Percentiles rank a stretch among this genome's conserved stretches.
Conservation (phyloP, 2,797 vertebrate species). For the Phrynocephalus forsythii region DNA sequence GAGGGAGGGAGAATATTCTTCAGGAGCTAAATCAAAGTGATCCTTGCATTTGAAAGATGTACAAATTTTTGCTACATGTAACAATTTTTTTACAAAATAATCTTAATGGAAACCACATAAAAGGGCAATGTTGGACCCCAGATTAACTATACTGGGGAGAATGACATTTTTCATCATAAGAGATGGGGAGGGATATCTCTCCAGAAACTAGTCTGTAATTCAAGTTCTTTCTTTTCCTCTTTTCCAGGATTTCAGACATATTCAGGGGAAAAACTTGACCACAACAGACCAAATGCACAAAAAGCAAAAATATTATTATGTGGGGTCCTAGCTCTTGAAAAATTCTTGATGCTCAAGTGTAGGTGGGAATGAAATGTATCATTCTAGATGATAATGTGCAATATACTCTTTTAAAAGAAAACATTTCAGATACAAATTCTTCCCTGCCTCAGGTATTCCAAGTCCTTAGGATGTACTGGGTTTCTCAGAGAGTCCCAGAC, state of each 20-base stretch:
- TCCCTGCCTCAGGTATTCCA: not conserved
- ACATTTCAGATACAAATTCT: no score
- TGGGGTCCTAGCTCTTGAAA: no score
- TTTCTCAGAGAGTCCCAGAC: not conserved
- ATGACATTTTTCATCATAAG: not conserved
- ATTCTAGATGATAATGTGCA: not conserved
- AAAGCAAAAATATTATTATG: not conserved
- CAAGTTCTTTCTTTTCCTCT: not conserved
- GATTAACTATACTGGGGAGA: not conserved
- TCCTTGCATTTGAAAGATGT: slow-evolving; percentile 55
- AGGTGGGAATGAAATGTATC: not conserved
- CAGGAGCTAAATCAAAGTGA: slow-evolving; percentile 61
- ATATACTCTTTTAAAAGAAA: not conserved
- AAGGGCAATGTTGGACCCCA: slow-evolving; percentile 14
- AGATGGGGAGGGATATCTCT: not conserved
- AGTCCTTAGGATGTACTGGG: not conserved
- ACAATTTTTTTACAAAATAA: slow-evolving; percentile 56
- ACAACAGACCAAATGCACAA: not conserved
- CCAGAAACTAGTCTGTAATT: slow-evolving; percentile 1
- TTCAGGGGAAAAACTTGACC: not conserved
- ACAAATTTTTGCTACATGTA: slow-evolving; percentile 59
- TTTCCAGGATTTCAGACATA: not conserved
- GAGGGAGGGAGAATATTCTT: not conserved
- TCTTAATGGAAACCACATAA: slow-evolving; percentile 54
- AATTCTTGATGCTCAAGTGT: not conserved